phyloP scores from a whole-genome alignment of 1,140 invertebrate species.

The Idris sp. region DNA sequence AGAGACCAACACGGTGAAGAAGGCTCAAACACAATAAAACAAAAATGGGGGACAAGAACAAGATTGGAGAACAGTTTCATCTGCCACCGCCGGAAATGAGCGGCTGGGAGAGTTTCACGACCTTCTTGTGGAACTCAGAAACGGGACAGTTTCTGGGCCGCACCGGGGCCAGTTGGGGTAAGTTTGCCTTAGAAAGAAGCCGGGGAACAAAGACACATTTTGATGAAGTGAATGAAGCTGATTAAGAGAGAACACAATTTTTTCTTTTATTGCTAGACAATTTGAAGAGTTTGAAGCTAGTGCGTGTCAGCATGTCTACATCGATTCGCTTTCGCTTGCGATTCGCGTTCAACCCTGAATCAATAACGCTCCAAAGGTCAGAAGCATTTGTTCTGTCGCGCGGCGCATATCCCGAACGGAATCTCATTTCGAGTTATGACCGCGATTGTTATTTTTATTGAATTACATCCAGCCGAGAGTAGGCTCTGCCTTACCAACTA shows the following conservation, averaged over 20 bases:
- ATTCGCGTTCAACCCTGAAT: conserved; percentile 33
- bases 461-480: conserved; percentile 27
- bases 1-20: conserved; percentile 17
- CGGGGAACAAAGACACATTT: no score
- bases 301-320: no score
- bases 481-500: conserved; percentile 35
- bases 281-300: no score
- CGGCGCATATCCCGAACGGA: conserved; percentile 37
- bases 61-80: conserved; percentile 83
- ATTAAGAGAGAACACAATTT: no score
- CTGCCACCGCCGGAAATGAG: conserved; percentile 87
- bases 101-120: conserved; percentile 90
- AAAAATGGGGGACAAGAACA: conserved; percentile 87
- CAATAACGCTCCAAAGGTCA: conserved; percentile 61
- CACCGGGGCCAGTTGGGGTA: conserved; percentile 93
- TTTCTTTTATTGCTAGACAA: no score
- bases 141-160: conserved; percentile 91
- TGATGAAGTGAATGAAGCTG: no score
- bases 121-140: conserved; percentile 92
- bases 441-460: conserved; percentile 51
- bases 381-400: conserved; percentile 41
- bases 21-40: conserved; percentile 41
- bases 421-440: conserved; percentile 43
- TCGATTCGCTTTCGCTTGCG: no score
- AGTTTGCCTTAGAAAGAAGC: no score